Evolutionary conservation across 2,113 vertebrate species (phyloP), one percentile per base, ranked within the genome.

Genomic region (Tenebrosternarchus preto): DNA sequence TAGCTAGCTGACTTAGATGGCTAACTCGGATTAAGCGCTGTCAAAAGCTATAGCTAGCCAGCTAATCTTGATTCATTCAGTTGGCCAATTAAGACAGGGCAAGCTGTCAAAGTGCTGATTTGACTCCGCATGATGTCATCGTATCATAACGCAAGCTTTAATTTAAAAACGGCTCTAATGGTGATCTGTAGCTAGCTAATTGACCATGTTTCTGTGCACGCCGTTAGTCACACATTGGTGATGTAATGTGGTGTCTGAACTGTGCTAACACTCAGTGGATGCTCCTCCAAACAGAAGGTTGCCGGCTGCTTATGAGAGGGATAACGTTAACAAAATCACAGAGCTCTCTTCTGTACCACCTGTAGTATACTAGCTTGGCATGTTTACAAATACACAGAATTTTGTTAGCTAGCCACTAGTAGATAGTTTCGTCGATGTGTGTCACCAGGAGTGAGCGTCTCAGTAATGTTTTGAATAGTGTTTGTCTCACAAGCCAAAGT

Each of bases 91-190:
- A 36, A 36, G 33, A 4, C 33, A 36, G 33, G 33, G 33, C 3
- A 36, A 36, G 27, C 25, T 19, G 29, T 31, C 63, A 66, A 29
- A 33, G 64, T n/a, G 64, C 20, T 68, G 63, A 2, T 66, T 20
- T 33, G 31, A 68, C 36, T 36, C 36, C 9, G 8, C 31, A 36
- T 39, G 64, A 68, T 68, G 64, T 39, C 64, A 68, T 68, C 64
- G 19, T 20, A 7, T 5, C 4, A n/a, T 5, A 39, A 11, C 20
- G 12, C 31, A n/a, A 20, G 12, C 1, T 50, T 50, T 50, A 1
- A 15, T 12, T 50, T 15, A 50, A 50, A 50, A 9, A 1, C 2
- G 8, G 43, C n/a, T 50, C 43, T 50, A 50, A 11, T 50, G 43
- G 43, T 50, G 43, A 50, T 12, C 43, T 12, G 15, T 50, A 6